Base-by-base conservation (phyloP, 1,140 invertebrate species). In the Aphidius ervi region DNA sequence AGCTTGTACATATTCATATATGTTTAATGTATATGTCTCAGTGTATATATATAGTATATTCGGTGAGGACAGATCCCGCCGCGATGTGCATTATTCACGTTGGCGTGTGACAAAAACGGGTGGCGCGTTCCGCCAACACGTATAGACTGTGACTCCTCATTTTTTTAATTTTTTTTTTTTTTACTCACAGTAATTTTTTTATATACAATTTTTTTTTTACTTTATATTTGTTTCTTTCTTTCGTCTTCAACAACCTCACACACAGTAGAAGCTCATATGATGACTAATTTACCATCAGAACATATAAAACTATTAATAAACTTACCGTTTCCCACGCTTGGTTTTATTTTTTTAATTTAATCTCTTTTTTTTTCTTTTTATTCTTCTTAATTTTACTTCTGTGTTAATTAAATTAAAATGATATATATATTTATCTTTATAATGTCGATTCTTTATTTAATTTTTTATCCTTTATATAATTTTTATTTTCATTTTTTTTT, bases 81-180 rank as follows among this genome's bases (percentile, higher is more conserved):
- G 62, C 46, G 62, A 53, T 16, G 39, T 54, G 50, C 47, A 63
- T 63, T 58, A 61, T 61, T 63, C 62, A 63, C 62, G 61, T 50
- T 46, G 23, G 39, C 16, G 39, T 47, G 41, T 37, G 46, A 61
- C 48, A 55, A 58, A 61, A 53, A 58, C 39, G 20, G 31, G 41
- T 47, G 58, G 57, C 57, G 43, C 40, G 45, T 37, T 46, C 6
- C 42, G 47, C 39, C 23, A 45, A 48, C 46, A 48, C 49, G 37
- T 52, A 52, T 52, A 52, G 10, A 52, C n/a, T 23, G n/a, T 16
- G 49, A 52, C 49, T 23, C 49, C 49, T 31, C 23, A 39, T 52
- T 31, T 31, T 31, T 31, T 31, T 4, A 31, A 31, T 31, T 31
- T 43, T 43, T 43, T 7, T 8, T 8, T 43, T 43, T 3, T 43